phyloP scores from a whole-genome alignment of 1,140 invertebrate genomes.

The Oryzaephilus surinamensis region DNA sequence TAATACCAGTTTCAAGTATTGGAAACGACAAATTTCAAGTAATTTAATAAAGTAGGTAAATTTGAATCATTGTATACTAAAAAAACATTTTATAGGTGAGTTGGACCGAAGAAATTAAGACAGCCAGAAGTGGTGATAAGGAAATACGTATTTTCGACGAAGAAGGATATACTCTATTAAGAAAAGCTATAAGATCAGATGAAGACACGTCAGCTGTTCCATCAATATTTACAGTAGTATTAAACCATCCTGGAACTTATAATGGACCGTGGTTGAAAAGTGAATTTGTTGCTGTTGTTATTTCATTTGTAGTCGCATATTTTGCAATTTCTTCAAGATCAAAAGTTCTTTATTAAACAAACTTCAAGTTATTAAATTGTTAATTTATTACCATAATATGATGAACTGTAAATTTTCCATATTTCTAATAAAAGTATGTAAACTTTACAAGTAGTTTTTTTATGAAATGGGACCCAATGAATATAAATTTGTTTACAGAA shows the following conservation, averaged over 20 bases:
- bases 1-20: constrained; percentile 66
- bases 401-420: no score
- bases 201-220: constrained; percentile 57
- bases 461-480: no score
- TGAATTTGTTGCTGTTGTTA: constrained; percentile 73
- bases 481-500: no score
- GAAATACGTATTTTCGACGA: constrained; percentile 79
- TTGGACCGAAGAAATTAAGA: constrained; percentile 79
- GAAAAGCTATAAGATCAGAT: constrained; percentile 60
- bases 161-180: constrained; percentile 75
- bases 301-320: constrained; percentile 74
- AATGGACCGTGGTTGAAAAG: constrained; percentile 86
- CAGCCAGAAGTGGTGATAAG: constrained; percentile 67
- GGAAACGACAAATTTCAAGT: constrained; percentile 72
- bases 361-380: no score
- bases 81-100: constrained; percentile 55
- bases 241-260: constrained; percentile 79
- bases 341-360: no score
- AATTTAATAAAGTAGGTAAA: no score
- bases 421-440: no score
- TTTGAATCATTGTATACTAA: no score
- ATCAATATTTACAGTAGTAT: constrained; percentile 60
- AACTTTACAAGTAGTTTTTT: no score
- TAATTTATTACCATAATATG: no score
- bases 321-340: constrained; percentile 75